These are phyloP conservation scores for Lysiphlebus fabarum DNA, from an alignment of 1,140 invertebrate species.

Conservation along the genomic window DNA sequence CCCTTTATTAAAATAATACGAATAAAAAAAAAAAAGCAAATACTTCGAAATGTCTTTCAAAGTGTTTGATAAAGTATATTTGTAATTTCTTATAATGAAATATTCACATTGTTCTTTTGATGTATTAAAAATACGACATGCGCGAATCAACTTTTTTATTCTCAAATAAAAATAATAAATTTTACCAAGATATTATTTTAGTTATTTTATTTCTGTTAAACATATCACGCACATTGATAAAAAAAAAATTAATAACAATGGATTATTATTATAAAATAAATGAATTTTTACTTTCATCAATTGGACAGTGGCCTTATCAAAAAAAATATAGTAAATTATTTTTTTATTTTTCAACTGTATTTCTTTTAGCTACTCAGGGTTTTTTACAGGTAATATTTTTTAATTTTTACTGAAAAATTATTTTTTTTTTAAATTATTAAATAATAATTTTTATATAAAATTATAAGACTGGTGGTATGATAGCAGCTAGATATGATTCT, in stretches of 20 bases:
- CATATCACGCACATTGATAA: background rate
- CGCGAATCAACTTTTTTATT: no score
- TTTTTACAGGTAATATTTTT: conserved; percentile 31
- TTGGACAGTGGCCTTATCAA: conserved; percentile 35
- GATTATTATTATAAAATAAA: conserved; percentile 25
- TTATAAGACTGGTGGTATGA: conserved; percentile 29
- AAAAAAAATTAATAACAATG: background rate
- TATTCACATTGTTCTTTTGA: no score
- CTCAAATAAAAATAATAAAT: no score
- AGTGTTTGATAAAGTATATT: no score
- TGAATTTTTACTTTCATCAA: conserved; percentile 23
- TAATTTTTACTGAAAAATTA: background rate
- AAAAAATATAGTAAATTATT: conserved; percentile 22
- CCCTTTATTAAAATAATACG: no score
- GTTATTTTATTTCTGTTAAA: no score
- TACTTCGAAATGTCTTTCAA: no score
- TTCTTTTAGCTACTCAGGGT: conserved; percentile 23
- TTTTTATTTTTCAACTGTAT: conserved; percentile 18
- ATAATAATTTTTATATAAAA: background rate
- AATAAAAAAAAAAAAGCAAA: no score
- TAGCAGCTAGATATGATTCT: conserved; percentile 26
- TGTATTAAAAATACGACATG: no score
- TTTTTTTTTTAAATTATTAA: background rate
- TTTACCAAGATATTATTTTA: no score
- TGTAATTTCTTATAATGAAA: no score